phyloP scores from a whole-genome alignment of 2,888 invertebrate species.

The Arctia plantaginis region DNA sequence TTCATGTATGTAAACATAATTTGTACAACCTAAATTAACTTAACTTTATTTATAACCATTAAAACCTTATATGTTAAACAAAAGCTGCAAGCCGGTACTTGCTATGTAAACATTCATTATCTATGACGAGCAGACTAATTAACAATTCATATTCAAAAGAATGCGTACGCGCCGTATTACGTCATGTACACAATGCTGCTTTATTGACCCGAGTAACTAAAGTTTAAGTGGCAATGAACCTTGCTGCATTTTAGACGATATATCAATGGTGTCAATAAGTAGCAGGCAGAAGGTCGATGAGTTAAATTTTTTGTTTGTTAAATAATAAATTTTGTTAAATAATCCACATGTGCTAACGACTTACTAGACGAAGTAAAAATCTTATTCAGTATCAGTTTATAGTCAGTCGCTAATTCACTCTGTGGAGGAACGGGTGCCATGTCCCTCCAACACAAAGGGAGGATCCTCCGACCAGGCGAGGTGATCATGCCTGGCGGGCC shows the following conservation, averaged over 20 bases:
- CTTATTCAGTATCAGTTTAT: not conserved
- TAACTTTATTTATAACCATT: constrained; percentile 4
- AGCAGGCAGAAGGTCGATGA: constrained; percentile 61
- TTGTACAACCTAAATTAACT: not conserved
- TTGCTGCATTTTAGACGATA: constrained; percentile 55
- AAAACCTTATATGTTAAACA: constrained; percentile 19
- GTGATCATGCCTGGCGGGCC: too few relatives aligned
- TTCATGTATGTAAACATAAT: not conserved
- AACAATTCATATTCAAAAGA: constrained; percentile 63
- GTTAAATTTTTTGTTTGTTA: constrained; percentile 58
- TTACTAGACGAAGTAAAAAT: constrained; percentile 11
- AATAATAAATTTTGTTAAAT: constrained; percentile 59
- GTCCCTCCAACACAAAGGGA: too few relatives aligned
- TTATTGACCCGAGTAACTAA: constrained; percentile 52
- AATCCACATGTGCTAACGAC: constrained; percentile 38
- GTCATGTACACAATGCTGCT: constrained; percentile 59
- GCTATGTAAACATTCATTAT: constrained; percentile 56
- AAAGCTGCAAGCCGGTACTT: constrained; percentile 8
- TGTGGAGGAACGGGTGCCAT: too few relatives aligned
- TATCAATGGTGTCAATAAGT: constrained; percentile 68
- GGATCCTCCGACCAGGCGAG: too few relatives aligned
- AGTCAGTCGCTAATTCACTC: not conserved
- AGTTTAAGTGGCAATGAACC: constrained; percentile 66
- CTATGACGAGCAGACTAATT: constrained; percentile 58
- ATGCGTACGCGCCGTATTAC: constrained; percentile 57